A percentile compares a stretch with the other conserved stretches of the same genome.
Conservation (phyloP, 1,140 invertebrate genomes). For the Bombus fervidus region DNA sequence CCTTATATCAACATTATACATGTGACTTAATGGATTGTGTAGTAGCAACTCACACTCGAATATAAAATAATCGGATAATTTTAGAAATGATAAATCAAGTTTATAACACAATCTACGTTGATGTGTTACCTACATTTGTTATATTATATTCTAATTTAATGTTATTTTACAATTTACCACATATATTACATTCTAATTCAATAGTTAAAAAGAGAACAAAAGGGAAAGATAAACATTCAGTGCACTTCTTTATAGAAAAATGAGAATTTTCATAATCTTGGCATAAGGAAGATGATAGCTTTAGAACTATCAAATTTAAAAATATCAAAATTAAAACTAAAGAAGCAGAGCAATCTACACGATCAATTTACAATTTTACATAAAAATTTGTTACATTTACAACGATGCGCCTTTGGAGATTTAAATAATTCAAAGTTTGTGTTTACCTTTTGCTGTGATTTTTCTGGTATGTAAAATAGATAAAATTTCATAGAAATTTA, state of each 20-base stretch:
- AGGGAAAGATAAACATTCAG: not conserved
- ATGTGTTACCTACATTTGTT: not conserved
- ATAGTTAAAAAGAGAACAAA: not conserved
- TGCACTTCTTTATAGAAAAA: not conserved
- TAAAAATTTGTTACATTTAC: not conserved
- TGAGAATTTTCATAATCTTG: not conserved
- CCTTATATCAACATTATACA: not conserved
- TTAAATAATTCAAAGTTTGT: not conserved
- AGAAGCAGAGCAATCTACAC: not conserved
- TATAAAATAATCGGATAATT: not conserved
- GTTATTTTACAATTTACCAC: too few relatives aligned
- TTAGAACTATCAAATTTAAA: too few relatives aligned
- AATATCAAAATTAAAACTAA: too few relatives aligned
- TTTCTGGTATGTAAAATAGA: not conserved
- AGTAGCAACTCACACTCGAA: not conserved
- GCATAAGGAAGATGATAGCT: too few relatives aligned
- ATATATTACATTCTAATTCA: not conserved
- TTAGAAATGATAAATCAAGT: not conserved
- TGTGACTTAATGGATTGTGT: not conserved
- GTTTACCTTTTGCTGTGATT: not conserved
- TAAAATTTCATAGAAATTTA: not conserved
- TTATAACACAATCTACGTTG: not conserved
- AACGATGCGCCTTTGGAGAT: not conserved
- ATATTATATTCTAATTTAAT: not conserved
- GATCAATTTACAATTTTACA: not conserved